Base-by-base conservation (phyloP, 2,888 invertebrate genomes). In the Spilosoma lubricipeda region DNA sequence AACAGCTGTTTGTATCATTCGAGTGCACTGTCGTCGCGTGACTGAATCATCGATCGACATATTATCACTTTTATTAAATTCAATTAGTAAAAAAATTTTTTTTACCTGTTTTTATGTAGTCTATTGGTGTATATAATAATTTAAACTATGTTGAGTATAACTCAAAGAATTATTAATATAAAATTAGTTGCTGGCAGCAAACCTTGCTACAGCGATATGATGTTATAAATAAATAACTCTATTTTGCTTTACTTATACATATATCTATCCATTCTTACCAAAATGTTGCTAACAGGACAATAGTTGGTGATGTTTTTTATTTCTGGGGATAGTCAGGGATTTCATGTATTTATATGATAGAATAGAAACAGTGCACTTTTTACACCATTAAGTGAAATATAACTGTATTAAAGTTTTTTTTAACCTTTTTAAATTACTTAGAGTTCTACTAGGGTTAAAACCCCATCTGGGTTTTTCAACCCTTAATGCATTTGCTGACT, bases 1-100 rank as follows among this genome's bases (percentile, higher is more conserved):
- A 93, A 89, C 94, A 94, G 94, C 93, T 94, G 94, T 92, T 91
- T 85, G 71, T 76, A 74, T 39, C 30, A 78, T 78, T 79, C 45
- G 67, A 65, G 71, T 76, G 76, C 75, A 75, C 76, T 77, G 74
- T 77, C 77, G 72, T 78, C 76, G 72, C 77, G 74, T 83, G 79
- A 84, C 83, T 81, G 68, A 79, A 78, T 77, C 67, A 74, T 73
- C 63, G 70, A 80, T 74, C 76, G 67, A 67, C 63, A 30, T 73
- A 59, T 76, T 77, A 76, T 65, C 59, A 71, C 36, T 20, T 45
- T 18, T 30, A 20, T 30, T 1, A 45, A 15, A 66, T 15, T 39
- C 27, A 8, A 45, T 18, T 5, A 27, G 27, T 27, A 3, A 18
- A n/a, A 1, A 30, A 27, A 2, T 59, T n/a, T 30, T 15, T 30